Conservation (phyloP, 2,888 invertebrate species). For the Oscheius sp. region DNA sequence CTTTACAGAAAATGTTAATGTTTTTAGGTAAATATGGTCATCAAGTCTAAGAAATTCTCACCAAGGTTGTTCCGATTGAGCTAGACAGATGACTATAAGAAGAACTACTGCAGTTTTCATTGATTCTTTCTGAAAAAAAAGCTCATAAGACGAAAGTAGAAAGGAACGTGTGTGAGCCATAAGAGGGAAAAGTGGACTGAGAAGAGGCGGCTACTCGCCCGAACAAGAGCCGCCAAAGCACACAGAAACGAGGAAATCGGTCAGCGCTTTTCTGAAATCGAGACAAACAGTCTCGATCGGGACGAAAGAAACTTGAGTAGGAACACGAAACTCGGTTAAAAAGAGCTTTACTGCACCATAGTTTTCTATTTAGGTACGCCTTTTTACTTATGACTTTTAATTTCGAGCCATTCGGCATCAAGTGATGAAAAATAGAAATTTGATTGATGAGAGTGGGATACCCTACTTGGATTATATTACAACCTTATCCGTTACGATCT, state of each 20-base stretch:
- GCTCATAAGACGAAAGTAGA: neutral
- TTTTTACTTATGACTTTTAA: too few relatives aligned
- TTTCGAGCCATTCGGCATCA: too few relatives aligned
- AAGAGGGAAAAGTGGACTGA: constrained; percentile 19
- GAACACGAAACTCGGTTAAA: too few relatives aligned
- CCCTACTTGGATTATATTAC: too few relatives aligned
- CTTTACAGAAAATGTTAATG: too few relatives aligned
- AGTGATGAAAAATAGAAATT: too few relatives aligned
- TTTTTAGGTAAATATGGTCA: too few relatives aligned
- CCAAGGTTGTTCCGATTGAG: constrained; percentile 40
- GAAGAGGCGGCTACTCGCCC: constrained; percentile 25
- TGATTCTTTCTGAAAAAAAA: too few relatives aligned
- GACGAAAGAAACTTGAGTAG: constrained; percentile 13
- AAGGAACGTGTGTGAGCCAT: constrained; percentile 3
- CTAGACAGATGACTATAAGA: neutral
- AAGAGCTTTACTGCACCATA: too few relatives aligned
- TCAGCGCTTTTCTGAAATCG: constrained; percentile 28
- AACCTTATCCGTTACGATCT: too few relatives aligned
- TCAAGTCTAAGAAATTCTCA: constrained; percentile 28
- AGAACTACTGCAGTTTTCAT: neutral
- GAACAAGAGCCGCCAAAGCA: constrained; percentile 20
- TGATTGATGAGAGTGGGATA: too few relatives aligned
- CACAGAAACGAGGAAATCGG: constrained; percentile 21
- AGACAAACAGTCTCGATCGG: neutral
- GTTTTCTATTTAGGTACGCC: too few relatives aligned